phyloP scores from a whole-genome alignment of 2,113 vertebrate genomes.

The Thermophis baileyi region DNA sequence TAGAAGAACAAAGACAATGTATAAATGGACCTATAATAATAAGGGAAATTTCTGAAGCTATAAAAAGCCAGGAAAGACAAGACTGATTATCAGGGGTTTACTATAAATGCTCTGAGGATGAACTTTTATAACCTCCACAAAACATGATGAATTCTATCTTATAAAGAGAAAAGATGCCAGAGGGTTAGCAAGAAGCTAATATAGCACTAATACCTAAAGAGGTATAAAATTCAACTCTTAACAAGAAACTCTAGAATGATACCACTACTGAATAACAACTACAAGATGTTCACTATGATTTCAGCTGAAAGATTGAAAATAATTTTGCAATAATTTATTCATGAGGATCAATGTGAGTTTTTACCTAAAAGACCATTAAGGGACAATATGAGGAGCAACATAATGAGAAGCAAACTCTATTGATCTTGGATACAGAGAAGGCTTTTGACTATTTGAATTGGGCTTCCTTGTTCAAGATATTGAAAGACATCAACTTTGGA shows the following conservation, averaged over 20 bases:
- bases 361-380: neutral
- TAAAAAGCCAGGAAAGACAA: neutral
- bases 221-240: too few relatives aligned
- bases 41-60: neutral
- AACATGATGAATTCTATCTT: neutral
- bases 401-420: neutral
- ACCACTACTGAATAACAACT: neutral
- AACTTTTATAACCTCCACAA: neutral
- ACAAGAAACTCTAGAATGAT: neutral
- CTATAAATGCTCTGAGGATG: neutral
- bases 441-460: neutral
- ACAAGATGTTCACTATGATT: neutral
- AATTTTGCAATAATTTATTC: neutral
- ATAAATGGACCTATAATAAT: neutral
- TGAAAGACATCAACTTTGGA: neutral
- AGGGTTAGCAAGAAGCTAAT: neutral
- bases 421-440: neutral
- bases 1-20: neutral
- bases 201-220: neutral
- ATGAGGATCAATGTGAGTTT: neutral
- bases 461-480: neutral
- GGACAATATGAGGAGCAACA: neutral
- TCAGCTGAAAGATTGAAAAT: neutral
- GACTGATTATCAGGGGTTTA: neutral
- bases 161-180: neutral